Base-by-base conservation (phyloP, 2,113 vertebrate genomes). In the Chloroceryle aenea region DNA sequence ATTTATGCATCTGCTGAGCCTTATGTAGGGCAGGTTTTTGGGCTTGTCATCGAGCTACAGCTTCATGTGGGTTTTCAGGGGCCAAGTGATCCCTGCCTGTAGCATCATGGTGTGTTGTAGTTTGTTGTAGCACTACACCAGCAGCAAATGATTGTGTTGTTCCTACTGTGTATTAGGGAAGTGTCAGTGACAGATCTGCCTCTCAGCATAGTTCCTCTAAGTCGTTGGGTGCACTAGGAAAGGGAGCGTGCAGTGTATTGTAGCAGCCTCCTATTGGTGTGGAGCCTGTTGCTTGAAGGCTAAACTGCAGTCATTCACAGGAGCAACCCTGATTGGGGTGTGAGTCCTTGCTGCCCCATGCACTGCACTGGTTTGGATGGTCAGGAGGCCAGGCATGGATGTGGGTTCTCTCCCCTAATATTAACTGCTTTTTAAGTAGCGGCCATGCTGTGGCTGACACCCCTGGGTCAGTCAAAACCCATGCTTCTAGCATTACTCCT, bases 271-370 rank as follows among this genome's bases (percentile, higher is more conserved):
- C 17, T 13, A 9, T 18, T 36, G 1, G 0, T 38, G 27, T 38
- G n/a, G 21, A 85, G 11, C 11, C n/a, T 66, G 7, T 14, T 56
- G 13, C 77, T 77, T 36, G 55, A n/a, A 75, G 56, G 59, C 87
- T 73, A 8, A 52, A 30, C 48, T 2, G 9, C 15, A 23, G 2
- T 69, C 0, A 0, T 45, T 69, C 36, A 53, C 45, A 45, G 63
- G 55, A 80, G 74, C 47, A 52, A 22, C 19, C n/a, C 40, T 22
- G 47, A 10, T 22, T 0, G 0, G 12, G 29, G 12, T 22, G 50
- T 5, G 45, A 78, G 12, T 20, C 21, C 52, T 79, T 0, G 0
- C 14, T 0, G 0, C 7, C 8, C 47, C 16, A 0, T 0, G 3
- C n/a, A 4, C 67, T 2, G 1, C 0, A 0, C 14, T 52, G 38